Evolutionary conservation across 1,140 invertebrate genomes (phyloP), one percentile per base, ranked within the genome.

Genomic region (Diprion similis): DNA sequence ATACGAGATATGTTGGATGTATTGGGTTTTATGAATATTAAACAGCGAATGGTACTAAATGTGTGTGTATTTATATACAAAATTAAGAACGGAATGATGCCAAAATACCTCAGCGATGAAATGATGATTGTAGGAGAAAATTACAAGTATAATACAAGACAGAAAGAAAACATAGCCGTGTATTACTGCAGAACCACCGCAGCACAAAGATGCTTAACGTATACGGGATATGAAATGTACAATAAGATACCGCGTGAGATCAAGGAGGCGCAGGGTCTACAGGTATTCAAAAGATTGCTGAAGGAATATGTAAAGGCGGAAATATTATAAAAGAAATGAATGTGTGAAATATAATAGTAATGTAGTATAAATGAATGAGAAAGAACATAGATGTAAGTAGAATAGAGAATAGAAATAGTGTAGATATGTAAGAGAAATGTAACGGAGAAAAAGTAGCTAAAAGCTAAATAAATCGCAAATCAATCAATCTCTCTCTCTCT

Each of bases 1-100:
- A 75, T 73, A 68, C 18, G 47, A 9, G 47, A 71, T 59, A 74
- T 74, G 73, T 67, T 71, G n/a, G 13, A 64, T 15, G 64, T 59
- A n/a, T 17, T 74, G 37, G 8, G 47, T 18, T 74, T 74, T 65
- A 45, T 74, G 68, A 48, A 15, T 4, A 37, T 74, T 9, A 59
- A 47, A 71, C 73, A 74, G 46, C 47, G 73, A 46, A 65, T 74
- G 15, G 18, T 13, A 17, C 71, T 66, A 10, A 74, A 74, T 71
- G 48, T 51, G 15, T 65, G 68, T 48, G 46, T 66, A 37, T 71
- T 74, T 66, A 68, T 74, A 13, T 70, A 51, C 67, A 74, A 74
- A 71, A 68, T 66, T 8, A 71, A 48, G 47, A 37, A 65, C 18
- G 51, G 24, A 51, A 10, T 74, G 59, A 7, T 64, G 13, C 73